Conservation (phyloP, 37 sponge, comb jelly and placozoan species). For the Chondrilla cf. caribensis region DNA sequence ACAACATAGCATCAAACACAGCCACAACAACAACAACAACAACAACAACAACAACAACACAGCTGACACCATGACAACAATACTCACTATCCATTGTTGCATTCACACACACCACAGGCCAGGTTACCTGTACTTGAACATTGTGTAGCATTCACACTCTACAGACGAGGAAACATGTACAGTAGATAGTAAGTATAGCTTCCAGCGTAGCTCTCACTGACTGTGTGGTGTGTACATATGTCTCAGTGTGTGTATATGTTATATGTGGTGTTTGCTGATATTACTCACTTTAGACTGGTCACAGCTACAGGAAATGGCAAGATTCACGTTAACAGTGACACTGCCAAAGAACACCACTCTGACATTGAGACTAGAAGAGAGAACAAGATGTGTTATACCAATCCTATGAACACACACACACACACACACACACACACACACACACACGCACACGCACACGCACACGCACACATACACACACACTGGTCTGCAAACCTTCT, state of each 20-base stretch:
- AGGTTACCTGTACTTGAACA: constrained; percentile 59
- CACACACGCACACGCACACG: no score
- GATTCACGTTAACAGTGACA: neutral
- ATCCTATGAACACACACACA: neutral
- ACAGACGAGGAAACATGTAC: neutral
- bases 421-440: no score
- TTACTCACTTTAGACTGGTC: neutral
- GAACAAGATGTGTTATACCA: neutral
- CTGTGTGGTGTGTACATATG: no score
- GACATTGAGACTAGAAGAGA: neutral
- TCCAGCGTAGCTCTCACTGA: no score
- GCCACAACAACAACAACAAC: no score
- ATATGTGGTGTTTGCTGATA: no score
- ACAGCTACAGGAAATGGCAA: neutral
- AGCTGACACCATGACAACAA: no score
- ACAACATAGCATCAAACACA: no score
- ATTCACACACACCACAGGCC: constrained; percentile 63
- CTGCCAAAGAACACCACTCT: constrained; percentile 16
- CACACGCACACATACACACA: no score
- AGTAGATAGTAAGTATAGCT: neutral
- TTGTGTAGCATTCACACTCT: neutral
- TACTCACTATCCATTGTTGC: constrained; percentile 57
- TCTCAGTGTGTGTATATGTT: no score
- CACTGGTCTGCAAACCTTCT: no score
- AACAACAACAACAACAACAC: no score